These are phyloP conservation scores for Catostylus mosaicus DNA, from an alignment of 30 jellyfish, hydroid and myxozoan genomes.

Conservation along the genomic window DNA sequence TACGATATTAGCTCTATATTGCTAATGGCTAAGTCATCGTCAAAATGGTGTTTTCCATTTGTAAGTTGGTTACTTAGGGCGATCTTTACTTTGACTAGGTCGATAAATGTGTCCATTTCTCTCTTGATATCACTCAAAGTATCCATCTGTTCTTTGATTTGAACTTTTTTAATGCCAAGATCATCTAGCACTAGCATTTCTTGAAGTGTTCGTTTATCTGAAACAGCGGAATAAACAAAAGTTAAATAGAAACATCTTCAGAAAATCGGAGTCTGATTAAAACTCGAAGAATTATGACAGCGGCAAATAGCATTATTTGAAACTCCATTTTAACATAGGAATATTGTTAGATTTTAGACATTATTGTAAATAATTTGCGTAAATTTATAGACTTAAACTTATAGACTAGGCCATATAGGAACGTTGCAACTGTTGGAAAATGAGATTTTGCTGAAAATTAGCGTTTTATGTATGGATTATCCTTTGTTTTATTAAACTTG, in stretches of 20 bases:
- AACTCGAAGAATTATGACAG: too few relatives aligned
- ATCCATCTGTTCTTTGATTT: constrained; percentile 14
- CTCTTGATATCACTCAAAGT: constrained; percentile 26
- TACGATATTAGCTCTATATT: constrained; percentile 51
- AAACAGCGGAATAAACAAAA: not conserved
- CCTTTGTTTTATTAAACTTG: too few relatives aligned
- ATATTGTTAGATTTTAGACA: too few relatives aligned
- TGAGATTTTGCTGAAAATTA: too few relatives aligned
- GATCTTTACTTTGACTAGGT: constrained; percentile 28
- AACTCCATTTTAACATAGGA: too few relatives aligned
- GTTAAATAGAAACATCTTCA: not conserved
- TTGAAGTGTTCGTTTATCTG: not conserved
- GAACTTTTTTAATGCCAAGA: constrained; percentile 6
- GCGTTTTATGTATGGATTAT: too few relatives aligned
- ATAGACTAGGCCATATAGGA: too few relatives aligned
- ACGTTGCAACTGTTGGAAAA: too few relatives aligned
- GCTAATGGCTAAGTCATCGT: constrained; percentile 65
- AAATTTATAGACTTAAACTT: too few relatives aligned
- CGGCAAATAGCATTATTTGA: too few relatives aligned
- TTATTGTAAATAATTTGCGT: too few relatives aligned
- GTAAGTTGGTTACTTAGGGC: constrained; percentile 38
- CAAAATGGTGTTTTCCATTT: constrained; percentile 15
- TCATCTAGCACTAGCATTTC: not conserved
- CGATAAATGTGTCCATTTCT: constrained; percentile 45
- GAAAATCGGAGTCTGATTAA: too few relatives aligned